phyloP scores from a whole-genome alignment of 2,888 invertebrate genomes.

The Lepetodrilus schrolli region DNA sequence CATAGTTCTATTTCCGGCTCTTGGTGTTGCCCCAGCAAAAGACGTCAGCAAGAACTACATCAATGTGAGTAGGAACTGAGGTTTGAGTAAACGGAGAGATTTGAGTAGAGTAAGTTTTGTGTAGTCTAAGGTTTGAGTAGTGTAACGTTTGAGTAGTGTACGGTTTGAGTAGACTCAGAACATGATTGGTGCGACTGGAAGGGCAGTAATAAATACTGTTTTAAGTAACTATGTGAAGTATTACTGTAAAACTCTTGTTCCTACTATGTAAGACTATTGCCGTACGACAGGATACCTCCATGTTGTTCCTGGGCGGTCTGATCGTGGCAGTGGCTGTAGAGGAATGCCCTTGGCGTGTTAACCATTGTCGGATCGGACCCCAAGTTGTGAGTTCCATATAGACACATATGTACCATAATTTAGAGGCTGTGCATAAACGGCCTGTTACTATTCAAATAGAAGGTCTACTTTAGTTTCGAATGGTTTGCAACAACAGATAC shows the following conservation, averaged over 20 bases:
- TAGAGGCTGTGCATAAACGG: neutral
- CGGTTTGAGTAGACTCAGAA: too few relatives aligned
- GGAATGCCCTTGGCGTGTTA: slow-evolving; percentile 88
- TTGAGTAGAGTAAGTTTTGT: too few relatives aligned
- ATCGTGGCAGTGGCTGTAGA: slow-evolving; percentile 93
- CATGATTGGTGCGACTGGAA: too few relatives aligned
- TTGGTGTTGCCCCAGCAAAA: slow-evolving; percentile 45
- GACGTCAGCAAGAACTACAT: slow-evolving; percentile 45
- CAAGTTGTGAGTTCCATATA: slow-evolving; percentile 62
- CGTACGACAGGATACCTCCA: slow-evolving; percentile 73
- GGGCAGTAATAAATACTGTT: too few relatives aligned
- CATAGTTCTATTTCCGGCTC: slow-evolving; percentile 49
- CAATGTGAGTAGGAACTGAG: slow-evolving; percentile 45
- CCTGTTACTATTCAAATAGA: neutral
- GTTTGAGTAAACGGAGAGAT: neutral
- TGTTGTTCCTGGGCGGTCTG: slow-evolving; percentile 82
- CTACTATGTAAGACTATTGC: too few relatives aligned
- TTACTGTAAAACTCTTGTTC: too few relatives aligned
- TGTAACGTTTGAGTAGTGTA: too few relatives aligned
- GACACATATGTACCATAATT: neutral
- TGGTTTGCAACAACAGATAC: too few relatives aligned
- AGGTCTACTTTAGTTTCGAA: neutral
- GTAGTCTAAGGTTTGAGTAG: too few relatives aligned
- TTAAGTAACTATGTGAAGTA: too few relatives aligned
- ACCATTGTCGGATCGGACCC: slow-evolving; percentile 77